These are phyloP conservation scores for Nomada ruficornis DNA, from an alignment of 2,888 invertebrate species.

Conservation along the genomic window DNA sequence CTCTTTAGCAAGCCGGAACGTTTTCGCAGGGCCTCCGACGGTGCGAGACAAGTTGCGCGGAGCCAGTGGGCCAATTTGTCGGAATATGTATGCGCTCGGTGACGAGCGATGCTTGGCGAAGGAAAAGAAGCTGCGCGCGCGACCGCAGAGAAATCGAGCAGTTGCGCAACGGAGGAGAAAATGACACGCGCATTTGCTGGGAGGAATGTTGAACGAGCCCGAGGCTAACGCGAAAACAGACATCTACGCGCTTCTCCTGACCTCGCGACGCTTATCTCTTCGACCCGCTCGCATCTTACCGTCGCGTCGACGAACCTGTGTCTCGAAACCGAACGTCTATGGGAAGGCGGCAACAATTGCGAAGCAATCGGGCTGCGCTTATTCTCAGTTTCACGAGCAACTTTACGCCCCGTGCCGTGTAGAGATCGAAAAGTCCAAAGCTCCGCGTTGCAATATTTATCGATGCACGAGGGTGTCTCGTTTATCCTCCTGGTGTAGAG, in stretches of 20 bases:
- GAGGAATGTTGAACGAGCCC: slow-evolving; percentile 28
- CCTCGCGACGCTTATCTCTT: slow-evolving; percentile 37
- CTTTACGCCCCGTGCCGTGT: too few species aligned
- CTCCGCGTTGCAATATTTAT: too few species aligned
- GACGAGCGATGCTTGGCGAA: not conserved
- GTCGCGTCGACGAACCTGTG: too few species aligned
- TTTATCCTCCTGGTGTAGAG: too few species aligned
- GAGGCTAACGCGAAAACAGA: slow-evolving; percentile 50
- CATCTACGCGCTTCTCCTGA: slow-evolving; percentile 12
- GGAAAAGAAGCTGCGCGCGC: slow-evolving; percentile 45
- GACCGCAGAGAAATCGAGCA: slow-evolving; percentile 34
- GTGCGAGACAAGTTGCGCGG: not conserved
- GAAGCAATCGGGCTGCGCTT: too few species aligned
- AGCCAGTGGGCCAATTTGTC: not conserved
- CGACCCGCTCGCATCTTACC: slow-evolving; percentile 9
- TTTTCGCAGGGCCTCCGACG: not conserved
- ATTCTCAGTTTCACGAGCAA: too few species aligned
- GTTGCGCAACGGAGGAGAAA: slow-evolving; percentile 58
- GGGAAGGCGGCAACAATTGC: too few species aligned
- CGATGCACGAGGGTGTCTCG: too few species aligned
- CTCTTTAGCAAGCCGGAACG: too few species aligned
- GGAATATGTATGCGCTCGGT: not conserved
- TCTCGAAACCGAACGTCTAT: not conserved
- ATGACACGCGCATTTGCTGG: slow-evolving; percentile 47
- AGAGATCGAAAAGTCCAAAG: too few species aligned